phyloP scores from a whole-genome alignment of 2,113 vertebrate species.

The Micronycteris hirsuta region DNA sequence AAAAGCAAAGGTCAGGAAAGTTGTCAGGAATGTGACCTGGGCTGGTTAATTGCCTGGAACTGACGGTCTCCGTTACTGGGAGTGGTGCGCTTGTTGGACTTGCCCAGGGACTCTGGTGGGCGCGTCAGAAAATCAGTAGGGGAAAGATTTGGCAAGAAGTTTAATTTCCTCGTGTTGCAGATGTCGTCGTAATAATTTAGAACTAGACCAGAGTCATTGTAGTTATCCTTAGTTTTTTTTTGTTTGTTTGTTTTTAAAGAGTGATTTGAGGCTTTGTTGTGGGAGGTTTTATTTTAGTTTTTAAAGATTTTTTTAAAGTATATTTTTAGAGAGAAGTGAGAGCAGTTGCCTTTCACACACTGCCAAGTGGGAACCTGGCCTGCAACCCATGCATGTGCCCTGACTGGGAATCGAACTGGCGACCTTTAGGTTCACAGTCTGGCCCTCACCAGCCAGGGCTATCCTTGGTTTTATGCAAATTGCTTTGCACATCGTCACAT shows the following conservation, averaged over 20 bases:
- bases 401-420: no score
- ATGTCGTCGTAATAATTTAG: background rate
- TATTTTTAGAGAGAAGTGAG: no score
- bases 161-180: background rate
- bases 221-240: background rate
- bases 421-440: no score
- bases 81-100: background rate
- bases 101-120: background rate
- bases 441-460: no score
- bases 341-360: no score
- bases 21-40: constrained; percentile 16
- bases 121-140: background rate
- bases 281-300: no score
- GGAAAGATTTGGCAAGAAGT: background rate
- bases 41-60: constrained; percentile 63
- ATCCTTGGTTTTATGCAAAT: background rate
- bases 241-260: no score
- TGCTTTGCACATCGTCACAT: background rate
- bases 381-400: no score
- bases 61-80: background rate
- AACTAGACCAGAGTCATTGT: background rate
- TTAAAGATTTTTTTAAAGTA: no score
- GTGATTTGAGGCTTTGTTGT: no score
- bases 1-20: constrained; percentile 26
- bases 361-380: no score